phyloP scores from a whole-genome alignment of 1,140 invertebrate species.

The Macrotrachela quadricornifera region DNA sequence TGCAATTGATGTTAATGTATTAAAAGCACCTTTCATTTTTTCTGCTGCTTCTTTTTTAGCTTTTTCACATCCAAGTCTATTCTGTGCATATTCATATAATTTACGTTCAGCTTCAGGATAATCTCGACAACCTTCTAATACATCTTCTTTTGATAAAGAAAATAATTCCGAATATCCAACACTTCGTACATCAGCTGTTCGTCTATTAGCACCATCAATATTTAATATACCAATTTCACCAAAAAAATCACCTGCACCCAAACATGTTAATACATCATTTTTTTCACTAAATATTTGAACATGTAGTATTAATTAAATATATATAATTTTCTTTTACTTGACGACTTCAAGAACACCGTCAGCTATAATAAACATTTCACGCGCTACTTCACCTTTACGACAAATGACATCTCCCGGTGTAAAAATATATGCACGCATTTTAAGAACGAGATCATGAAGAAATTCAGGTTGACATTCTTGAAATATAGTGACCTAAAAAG shows the following conservation, averaged over 20 bases:
- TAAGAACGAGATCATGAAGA: conserved; percentile 77
- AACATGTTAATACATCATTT: conserved; percentile 70
- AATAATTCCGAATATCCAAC: conserved; percentile 87
- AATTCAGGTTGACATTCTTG: conserved; percentile 93
- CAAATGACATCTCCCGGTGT: conserved; percentile 87
- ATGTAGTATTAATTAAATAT: not conserved
- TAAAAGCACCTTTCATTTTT: too few species aligned
- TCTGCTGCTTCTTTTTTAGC: too few species aligned
- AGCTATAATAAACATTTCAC: conserved; percentile 95
- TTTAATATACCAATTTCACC: conserved; percentile 91
- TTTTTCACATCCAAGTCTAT: too few species aligned
- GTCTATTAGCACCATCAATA: conserved; percentile 57
- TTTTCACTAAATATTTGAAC: conserved; percentile 46
- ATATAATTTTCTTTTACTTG: conserved; percentile 26
- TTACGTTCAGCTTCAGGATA: conserved; percentile 64
- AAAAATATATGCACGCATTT: conserved; percentile 93
- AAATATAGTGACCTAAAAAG: conserved; percentile 53
- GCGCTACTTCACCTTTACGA: conserved; percentile 70
- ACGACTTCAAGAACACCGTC: conserved; percentile 78
- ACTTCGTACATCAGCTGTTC: conserved; percentile 78
- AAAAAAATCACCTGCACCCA: conserved; percentile 91
- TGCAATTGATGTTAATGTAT: too few species aligned
- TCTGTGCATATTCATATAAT: too few species aligned
- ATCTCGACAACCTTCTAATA: conserved; percentile 76
- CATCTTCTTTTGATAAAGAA: conserved; percentile 77